Conservation (phyloP, 2,113 vertebrate species). For the Ctenomys sociabilis region DNA sequence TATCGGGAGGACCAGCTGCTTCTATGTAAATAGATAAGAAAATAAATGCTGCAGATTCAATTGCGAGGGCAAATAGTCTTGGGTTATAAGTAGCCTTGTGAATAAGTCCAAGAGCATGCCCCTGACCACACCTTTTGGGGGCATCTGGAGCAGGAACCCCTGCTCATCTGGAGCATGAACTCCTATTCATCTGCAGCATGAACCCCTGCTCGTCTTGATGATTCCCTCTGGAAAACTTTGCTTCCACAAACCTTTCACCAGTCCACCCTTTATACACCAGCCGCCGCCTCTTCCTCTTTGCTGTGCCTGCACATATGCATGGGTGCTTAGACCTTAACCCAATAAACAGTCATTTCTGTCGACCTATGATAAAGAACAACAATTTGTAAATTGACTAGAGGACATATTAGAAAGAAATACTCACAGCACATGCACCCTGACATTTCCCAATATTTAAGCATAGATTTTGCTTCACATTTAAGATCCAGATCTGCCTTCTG, state of each 20-base stretch:
- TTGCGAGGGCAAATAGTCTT: constrained; percentile 41
- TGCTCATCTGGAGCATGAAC: constrained; percentile 6
- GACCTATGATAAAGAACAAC: neutral
- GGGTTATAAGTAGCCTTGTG: constrained; percentile 51
- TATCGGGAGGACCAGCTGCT: constrained; percentile 61
- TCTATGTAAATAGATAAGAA: constrained; percentile 76
- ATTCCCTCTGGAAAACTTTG: neutral
- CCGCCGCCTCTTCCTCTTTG: neutral
- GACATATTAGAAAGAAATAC: neutral
- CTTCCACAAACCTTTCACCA: neutral
- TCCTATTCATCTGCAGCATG: constrained; percentile 27
- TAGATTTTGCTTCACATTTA: constrained; percentile 35
- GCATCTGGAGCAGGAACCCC: neutral
- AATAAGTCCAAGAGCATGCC: constrained; percentile 57
- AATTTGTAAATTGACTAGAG: neutral
- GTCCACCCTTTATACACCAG: neutral
- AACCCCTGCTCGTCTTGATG: constrained; percentile 18
- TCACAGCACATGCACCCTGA: neutral
- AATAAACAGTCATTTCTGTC: neutral
- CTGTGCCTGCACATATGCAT: neutral
- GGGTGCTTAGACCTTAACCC: neutral
- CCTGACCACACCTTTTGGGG: neutral
- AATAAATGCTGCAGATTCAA: constrained; percentile 61
- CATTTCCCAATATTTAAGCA: neutral
- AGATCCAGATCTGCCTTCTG: neutral